Percentiles rank a stretch among this genome's conserved stretches.
Evolutionary conservation across 1,140 invertebrate species (phyloP).

Genomic region (Saccostrea cuccullata): DNA sequence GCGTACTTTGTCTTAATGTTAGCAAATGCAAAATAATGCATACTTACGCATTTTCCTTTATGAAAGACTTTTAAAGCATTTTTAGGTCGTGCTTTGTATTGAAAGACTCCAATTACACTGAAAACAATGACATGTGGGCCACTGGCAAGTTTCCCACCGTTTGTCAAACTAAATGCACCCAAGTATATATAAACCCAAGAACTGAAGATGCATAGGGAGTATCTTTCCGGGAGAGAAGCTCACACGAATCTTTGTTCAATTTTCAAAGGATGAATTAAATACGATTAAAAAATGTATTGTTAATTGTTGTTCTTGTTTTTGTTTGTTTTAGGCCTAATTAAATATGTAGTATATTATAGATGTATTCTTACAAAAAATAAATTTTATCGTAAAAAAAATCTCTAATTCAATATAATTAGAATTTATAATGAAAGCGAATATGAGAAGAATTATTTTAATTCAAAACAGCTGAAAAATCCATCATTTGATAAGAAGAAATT

Average conservation of each 20-base stretch:
- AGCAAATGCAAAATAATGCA: neutral
- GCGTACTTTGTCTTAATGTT: no score
- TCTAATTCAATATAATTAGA: no score
- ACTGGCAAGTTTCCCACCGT: conserved; percentile 13
- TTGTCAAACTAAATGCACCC: conserved; percentile 25
- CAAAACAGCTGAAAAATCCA: no score
- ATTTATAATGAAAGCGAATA: no score
- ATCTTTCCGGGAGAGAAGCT: neutral
- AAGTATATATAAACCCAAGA: neutral
- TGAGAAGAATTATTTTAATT: no score
- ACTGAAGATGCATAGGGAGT: neutral
- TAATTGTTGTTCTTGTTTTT: neutral
- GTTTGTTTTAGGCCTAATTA: no score
- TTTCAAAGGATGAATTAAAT: neutral
- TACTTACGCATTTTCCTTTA: conserved; percentile 21
- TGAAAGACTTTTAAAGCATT: neutral
- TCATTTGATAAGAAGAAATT: neutral
- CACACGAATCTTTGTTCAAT: neutral
- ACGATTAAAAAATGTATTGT: neutral
- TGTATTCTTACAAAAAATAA: neutral
- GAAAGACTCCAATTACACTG: neutral
- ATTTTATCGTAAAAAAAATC: neutral
- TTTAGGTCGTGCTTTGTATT: neutral
- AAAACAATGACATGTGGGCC: conserved; percentile 8
- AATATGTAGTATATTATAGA: neutral